Base-by-base conservation (phyloP, 1,140 invertebrate genomes). In the Cotesia glomerata region DNA sequence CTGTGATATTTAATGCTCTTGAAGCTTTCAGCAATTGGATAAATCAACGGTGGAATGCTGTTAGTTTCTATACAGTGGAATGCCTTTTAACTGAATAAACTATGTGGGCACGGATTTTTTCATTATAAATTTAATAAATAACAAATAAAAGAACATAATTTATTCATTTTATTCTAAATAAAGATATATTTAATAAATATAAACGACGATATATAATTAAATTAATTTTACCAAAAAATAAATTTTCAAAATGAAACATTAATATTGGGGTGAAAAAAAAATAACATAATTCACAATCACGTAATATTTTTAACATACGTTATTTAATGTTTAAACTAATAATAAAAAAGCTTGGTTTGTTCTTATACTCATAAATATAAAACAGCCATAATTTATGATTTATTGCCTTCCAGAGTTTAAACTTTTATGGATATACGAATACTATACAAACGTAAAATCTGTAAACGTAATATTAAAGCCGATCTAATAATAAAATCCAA, bases 1-100 rank as follows among this genome's bases (percentile, higher is more conserved):
- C 26, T 58, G 62, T 59, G 70, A 72, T 72, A 72, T 72, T 72
- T 72, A 72, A 51, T 65, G 52, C 70, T 65, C 35, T 36, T 52
- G 70, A 66, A 63, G 59, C 36, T 66, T 65, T 59, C 63, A 52
- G 14, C 63, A 49, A 66, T 72, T 66, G 63, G 52, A 72, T 72
- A 72, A 72, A 72, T 72, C 52, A 54, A 64, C 45, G 14, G 59
- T 52, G 26, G 49, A 64, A 72, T 72, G 26, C 34, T 65, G 4
- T n/a, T 65, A 39, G 36, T 65, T 51, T 26, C 13, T 26, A 26
- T 26, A 26, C 32, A 4, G 32, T 39, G 34, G 9, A 62, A 62
- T 62, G 32, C 11, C 4, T 34, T 26, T 26, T 62, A 11, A n/a
- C 26, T 62, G n/a, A 16, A 62, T 36, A 45, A 45, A 9, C 39